Base-by-base conservation (phyloP, 2,113 vertebrate genomes). In the Riparia riparia region DNA sequence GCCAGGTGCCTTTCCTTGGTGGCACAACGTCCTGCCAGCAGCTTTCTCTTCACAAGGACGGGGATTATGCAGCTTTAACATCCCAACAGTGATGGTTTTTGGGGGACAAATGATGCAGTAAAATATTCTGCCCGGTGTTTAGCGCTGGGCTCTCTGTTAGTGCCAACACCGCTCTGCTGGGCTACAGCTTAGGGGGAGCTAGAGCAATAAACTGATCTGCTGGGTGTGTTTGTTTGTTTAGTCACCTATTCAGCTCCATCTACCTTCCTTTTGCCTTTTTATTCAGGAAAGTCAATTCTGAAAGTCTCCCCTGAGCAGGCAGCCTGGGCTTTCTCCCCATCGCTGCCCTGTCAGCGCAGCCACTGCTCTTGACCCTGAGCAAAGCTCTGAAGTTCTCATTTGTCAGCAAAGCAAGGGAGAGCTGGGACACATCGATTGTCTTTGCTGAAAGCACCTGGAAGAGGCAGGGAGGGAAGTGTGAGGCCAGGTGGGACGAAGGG, bases 361-460 rank as follows among this genome's bases (percentile, higher is more conserved):
- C 34, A 71, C 79, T 82, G 91, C 78, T 89, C 37, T 32, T 28
- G 44, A 41, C 63, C 42, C 70, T 10, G 3, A 71, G 44, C 8
- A 37, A 9, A 71, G 32, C 54, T 29, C 82, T 34, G 72, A 22
- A n/a, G 14, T 14, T 15, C 74, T 39, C 0, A 0, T 17, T 84
- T 29, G 7, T 73, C 72, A 76, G 79, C 25, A 32, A 6, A 45
- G 45, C 51, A 15, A 44, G 31, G 63, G 32, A 58, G 71, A 22
- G 42, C 51, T 77, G 73, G 97, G 88, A 69, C 77, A 10, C 47
- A 89, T 98, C 34, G 93, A 98, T 98, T 88, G 87, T 60, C 79
- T 82, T 97, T 31, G 97, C 97, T 97, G 98, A 96, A 98, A 96
- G 97, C 96, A 97, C 97, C 95, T 97, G 95, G 86, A 97, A 97